Conservation (phyloP, 1,140 invertebrate genomes). For the Pogonomyrmex californicus region DNA sequence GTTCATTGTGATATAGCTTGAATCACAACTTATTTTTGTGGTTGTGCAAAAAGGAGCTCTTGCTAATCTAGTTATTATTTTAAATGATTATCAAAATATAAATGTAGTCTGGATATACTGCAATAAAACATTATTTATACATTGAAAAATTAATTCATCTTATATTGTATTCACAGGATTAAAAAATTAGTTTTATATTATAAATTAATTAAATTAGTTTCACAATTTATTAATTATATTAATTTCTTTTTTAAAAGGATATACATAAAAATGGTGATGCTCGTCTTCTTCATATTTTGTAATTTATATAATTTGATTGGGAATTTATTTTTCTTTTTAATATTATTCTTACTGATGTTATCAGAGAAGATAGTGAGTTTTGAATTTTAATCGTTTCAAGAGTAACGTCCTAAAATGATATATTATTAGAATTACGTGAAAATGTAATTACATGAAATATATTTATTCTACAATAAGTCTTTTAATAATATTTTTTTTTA, state of each 20-base stretch:
- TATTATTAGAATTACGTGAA: no score
- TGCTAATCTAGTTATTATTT: constrained; percentile 2
- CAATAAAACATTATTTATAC: constrained; percentile 22
- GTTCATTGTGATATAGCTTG: not conserved
- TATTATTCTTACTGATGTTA: no score
- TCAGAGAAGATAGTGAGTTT: no score
- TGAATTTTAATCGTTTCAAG: no score
- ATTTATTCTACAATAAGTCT: no score
- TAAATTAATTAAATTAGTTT: not conserved
- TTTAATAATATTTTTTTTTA: no score
- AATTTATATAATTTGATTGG: not conserved
- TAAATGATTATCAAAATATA: not conserved
- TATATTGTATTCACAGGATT: not conserved
- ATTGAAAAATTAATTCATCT: not conserved
- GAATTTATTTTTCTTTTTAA: not conserved
- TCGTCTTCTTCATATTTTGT: not conserved
- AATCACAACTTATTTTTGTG: constrained; percentile 32
- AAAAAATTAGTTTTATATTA: not conserved
- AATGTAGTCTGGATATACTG: not conserved
- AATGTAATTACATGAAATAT: no score
- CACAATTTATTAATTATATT: not conserved
- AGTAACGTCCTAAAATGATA: no score
- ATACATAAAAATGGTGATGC: not conserved
- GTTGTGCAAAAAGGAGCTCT: not conserved
- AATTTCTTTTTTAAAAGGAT: not conserved